Conservation (phyloP, 2,797 vertebrate species). For the Thripadectes ignobilis region DNA sequence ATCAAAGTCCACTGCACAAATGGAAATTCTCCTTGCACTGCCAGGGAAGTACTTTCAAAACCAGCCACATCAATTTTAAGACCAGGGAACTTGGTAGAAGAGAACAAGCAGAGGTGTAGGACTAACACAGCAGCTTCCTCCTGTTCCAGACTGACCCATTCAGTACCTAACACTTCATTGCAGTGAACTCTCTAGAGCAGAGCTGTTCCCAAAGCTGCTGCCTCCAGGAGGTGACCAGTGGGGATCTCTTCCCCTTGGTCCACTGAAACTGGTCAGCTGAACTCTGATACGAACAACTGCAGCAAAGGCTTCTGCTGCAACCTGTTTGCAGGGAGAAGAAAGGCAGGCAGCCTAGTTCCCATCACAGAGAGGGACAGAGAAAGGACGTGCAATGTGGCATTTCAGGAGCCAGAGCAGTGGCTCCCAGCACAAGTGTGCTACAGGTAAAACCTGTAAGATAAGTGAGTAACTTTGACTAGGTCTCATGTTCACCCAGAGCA, state of each 20-base stretch:
- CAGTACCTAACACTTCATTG: not conserved
- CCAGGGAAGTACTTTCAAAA: not conserved
- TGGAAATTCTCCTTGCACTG: not conserved
- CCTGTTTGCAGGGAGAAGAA: not conserved
- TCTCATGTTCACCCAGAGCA: not conserved
- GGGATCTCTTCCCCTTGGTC: not conserved
- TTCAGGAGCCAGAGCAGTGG: not conserved
- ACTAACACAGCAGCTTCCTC: not conserved
- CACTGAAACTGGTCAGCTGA: not conserved
- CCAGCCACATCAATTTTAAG: not conserved
- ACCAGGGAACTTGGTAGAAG: not conserved
- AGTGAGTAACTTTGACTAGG: not conserved
- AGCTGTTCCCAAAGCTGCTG: not conserved
- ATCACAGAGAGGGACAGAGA: not conserved
- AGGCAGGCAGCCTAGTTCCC: not conserved
- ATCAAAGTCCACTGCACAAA: not conserved
- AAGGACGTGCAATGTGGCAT: fast-evolving
- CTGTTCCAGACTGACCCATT: not conserved
- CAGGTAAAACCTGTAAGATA: not conserved
- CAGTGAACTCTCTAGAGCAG: not conserved
- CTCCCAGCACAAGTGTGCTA: not conserved
- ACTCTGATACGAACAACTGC: not conserved
- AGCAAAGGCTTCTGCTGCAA: not conserved
- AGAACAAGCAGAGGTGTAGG: not conserved
- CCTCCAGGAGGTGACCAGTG: not conserved